Evolutionary conservation across 2,797 vertebrate genomes (phyloP), one percentile per base, ranked within the genome.

Genomic region (Acipenser transmontanus): DNA sequence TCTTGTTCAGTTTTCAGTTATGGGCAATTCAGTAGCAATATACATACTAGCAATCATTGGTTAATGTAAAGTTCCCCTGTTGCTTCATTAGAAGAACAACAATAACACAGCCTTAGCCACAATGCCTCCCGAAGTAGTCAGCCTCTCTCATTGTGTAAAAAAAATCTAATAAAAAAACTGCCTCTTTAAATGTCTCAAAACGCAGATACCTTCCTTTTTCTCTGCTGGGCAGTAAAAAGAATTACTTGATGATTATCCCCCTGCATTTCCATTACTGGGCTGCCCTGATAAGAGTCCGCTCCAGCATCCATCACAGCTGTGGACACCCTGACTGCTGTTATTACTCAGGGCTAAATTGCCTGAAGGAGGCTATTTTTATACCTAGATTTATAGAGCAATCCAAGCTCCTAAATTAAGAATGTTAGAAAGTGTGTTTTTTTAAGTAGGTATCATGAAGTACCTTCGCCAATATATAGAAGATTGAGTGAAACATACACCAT

Each of bases 181-280:
- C 49, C 50, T 60, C 49, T 50, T 62, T 61, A 61, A 54, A 34
- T n/a, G 9, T 57, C 54, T 57, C 12, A 57, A n/a, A 11, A 57
- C 12, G 7, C 54, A 57, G 11, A 57, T 57, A 52, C 50, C 8
- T 8, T 52, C 8, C 50, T 4, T 57, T 7, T 57, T 57, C 54
- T 11, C 79, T 73, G 76, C 78, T 81, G 71, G 68, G 65, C 78
- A 77, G 72, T 79, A 74, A 74, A 80, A 82, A 76, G 71, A 74
- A 78, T 81, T 78, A 79, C 76, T 79, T 74, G 71, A 79, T 74
- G 72, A 81, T 83, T 75, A 77, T 77, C 72, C 79, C 66, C 72
- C 76, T 78, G 73, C 70, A 70, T 82, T 83, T 81, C 77, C 70
- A 78, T 80, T 79, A 76, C 80, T 76, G 76, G 70, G 47, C 73